A percentile compares a stretch with the other conserved stretches of the same genome.
Evolutionary conservation across 2,797 vertebrate species (phyloP).

Genomic region (Crotalus adamanteus): DNA sequence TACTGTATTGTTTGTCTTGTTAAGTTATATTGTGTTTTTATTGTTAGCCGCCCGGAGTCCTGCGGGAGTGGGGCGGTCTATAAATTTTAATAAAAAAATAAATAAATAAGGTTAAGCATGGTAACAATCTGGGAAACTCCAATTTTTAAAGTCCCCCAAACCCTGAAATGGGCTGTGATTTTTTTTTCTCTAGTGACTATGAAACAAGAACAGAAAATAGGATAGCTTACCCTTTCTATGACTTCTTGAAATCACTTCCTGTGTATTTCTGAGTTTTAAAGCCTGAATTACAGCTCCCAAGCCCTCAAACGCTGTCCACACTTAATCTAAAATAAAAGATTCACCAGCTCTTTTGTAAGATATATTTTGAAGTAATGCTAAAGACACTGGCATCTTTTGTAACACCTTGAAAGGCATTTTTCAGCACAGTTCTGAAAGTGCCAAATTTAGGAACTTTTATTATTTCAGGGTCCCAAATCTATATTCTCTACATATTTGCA

Average conservation of each 20-base stretch:
- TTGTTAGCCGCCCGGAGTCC: too few relatives aligned
- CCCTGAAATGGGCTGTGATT: neutral
- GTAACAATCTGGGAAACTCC: neutral
- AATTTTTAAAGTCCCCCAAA: neutral
- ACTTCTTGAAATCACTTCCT: neutral
- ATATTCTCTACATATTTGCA: neutral
- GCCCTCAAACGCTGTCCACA: neutral
- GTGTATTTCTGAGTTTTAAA: neutral
- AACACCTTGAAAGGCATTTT: neutral
- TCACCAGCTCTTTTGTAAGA: neutral
- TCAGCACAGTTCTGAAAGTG: neutral
- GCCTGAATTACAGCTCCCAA: neutral
- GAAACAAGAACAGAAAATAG: neutral
- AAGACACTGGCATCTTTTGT: neutral
- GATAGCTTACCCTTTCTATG: neutral
- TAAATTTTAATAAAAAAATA: too few relatives aligned
- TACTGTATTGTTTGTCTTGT: too few relatives aligned
- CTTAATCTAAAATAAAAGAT: neutral
- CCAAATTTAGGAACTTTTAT: too few relatives aligned
- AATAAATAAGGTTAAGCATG: neutral
- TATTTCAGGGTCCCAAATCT: neutral
- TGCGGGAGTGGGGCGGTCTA: too few relatives aligned
- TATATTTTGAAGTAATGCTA: neutral
- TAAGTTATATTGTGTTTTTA: too few relatives aligned
- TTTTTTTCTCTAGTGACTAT: neutral